A percentile compares a stretch with the other conserved stretches of the same genome.
Conservation (phyloP, 2,113 vertebrate genomes). For the Saccopteryx leptura region DNA sequence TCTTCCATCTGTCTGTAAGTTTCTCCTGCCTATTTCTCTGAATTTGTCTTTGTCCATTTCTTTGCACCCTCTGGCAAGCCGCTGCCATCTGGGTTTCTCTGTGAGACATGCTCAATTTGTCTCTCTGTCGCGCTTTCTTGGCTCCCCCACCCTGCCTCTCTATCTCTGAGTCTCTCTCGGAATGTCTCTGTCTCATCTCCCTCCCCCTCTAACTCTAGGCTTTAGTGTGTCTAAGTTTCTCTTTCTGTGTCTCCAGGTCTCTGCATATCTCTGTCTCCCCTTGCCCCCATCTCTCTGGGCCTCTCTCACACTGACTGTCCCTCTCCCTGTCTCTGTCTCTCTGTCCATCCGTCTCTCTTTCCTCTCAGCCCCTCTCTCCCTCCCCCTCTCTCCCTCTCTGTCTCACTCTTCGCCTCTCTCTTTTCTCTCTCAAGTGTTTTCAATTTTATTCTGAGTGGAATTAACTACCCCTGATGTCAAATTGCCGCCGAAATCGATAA, state of each 20-base stretch:
- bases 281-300: constrained; percentile 88
- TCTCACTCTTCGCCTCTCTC: constrained; percentile 86
- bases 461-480: constrained; percentile 99
- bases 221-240: constrained; percentile 76
- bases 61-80: constrained; percentile 74
- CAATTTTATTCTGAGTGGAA: constrained; percentile 99
- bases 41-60: constrained; percentile 65
- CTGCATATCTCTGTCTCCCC: constrained; percentile 88
- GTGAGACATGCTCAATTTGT: constrained; percentile 85
- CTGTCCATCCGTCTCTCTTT: constrained; percentile 81
- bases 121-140: constrained; percentile 76
- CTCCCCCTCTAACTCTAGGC: background rate
- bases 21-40: background rate
- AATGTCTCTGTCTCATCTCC: background rate
- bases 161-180: constrained; percentile 68
- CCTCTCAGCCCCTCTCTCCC: constrained; percentile 87
- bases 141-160: background rate
- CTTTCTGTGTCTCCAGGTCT: constrained; percentile 79
- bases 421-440: constrained; percentile 99
- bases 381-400: constrained; percentile 85
- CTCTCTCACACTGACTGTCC: constrained; percentile 82
- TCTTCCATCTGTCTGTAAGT: constrained; percentile 57
- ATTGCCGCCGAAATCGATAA: constrained; percentile 99
- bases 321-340: constrained; percentile 86
- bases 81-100: constrained; percentile 58